Base-by-base conservation (phyloP, 2,888 invertebrate genomes). In the Rhagium mordax region DNA sequence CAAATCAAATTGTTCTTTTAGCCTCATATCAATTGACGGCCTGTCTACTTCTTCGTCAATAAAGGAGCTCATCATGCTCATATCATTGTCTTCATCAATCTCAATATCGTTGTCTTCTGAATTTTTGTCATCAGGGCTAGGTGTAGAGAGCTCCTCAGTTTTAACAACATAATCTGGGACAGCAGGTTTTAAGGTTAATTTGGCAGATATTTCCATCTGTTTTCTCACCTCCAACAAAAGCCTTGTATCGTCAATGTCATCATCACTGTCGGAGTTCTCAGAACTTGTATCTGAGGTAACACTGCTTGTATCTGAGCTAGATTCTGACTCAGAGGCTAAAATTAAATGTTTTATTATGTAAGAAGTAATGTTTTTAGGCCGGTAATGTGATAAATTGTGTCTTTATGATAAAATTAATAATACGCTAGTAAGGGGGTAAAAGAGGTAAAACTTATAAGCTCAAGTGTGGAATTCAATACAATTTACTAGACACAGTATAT, bases 201-300 rank as follows among this genome's bases (percentile, higher is more conserved):
- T 82, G 5, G 77, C 71, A n/a, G 79, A 76, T 53, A 78, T 80
- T 47, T 83, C 83, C 80, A 85, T 83, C 73, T 84, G 84, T 68
- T 80, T 86, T 57, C 85, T 77, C 20, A 89, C 87, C 75, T 87
- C 85, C 65, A 86, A 65, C 59, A 88, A 77, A n/a, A 88, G 75
- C 73, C 82, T 83, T 0, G 86, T 82, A 73, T 88, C 88, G 74
- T 87, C 87, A 20, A 86, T 78, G 29, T 88, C 87, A 61, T 86
- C 86, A 10, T 89, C 89, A 20, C 88, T 89, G 8, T 89, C 89
- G 0, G 89, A 90, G 20, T 89, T 89, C 29, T 89, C 90, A 1
- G 89, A 90, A 61, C 88, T 88, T 0, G 89, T 87, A 70, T 89
- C 89, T 0, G 89, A 89, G 69, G 87, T 89, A 7, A 85, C 76